Evolutionary conservation across 1,140 invertebrate genomes (phyloP), one percentile per base, ranked within the genome.

Genomic region (Cepaea nemoralis): DNA sequence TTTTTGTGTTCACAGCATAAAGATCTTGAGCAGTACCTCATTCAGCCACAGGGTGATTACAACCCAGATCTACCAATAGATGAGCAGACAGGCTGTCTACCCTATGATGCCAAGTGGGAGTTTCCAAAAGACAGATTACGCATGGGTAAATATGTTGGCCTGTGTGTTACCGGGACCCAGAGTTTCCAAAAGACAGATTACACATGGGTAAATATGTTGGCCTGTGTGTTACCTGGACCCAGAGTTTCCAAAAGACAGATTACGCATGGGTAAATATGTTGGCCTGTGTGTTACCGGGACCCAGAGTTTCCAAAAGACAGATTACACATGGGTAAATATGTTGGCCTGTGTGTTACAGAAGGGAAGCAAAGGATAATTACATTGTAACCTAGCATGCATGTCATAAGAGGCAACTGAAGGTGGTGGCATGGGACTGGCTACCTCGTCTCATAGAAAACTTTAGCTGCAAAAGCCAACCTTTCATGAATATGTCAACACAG

Each of bases 71-170:
- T 98, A 31, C 95, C 95, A 0, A 93, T 98, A 0, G 95, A 96
- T 74, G 96, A 98, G 88, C 97, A 99, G 92, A 97, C 96, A 0
- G 96, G 97, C 83, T 92, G 97, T 31, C 91, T 99, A 59, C 97
- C 97, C 0, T 99, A 98, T 83, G 95, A 99, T 89, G 94, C 94
- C 80, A 94, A 94, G 86, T 98, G 95, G 93, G 97, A 98, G 91
- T 97, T 98, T 91, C 96, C 96, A 0, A 92, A 94, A 27, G 95
- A 97, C 73, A 94, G 94, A 91, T 92, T 98, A 0, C 94, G 95
- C 89, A 92, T 98, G 88, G 97, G 97, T 95, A 93, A 33, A 19
- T 63, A 55, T n/a, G n/a, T n/a, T n/a, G n/a, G n/a, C n/a, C n/a
- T n/a, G n/a, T n/a, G n/a, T n/a, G n/a, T n/a, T n/a, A n/a, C n/a